Evolutionary conservation across 2,113 vertebrate genomes (phyloP).

Genomic region (Lagenorhynchus albirostris): DNA sequence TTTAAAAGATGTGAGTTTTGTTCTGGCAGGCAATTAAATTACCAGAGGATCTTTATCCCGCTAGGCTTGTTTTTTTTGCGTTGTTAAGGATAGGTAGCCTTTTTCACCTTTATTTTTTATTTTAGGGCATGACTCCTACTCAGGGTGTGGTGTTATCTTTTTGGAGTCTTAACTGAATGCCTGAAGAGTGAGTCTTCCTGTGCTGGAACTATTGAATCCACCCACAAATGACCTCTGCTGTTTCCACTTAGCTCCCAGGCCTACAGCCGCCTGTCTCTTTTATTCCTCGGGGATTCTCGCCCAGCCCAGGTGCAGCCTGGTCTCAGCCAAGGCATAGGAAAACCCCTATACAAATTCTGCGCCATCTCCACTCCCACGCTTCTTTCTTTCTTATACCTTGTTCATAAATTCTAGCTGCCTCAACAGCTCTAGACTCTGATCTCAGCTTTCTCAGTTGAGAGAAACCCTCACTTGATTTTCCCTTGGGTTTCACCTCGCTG

Average conservation of each 20-base stretch:
- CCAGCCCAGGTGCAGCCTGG: background rate
- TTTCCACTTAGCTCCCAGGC: background rate
- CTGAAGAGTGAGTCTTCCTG: background rate
- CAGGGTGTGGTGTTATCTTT: background rate
- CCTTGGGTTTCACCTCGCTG: background rate
- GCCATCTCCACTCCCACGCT: accelerated
- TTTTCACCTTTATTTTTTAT: background rate
- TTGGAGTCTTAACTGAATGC: background rate
- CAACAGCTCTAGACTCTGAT: too few species aligned
- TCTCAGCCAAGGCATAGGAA: background rate
- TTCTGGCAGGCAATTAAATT: background rate
- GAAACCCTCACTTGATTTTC: background rate
- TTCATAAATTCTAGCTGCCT: background rate
- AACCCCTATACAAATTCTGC: accelerated
- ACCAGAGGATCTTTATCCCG: background rate
- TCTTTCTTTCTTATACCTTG: background rate
- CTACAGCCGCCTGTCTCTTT: background rate
- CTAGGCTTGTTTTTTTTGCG: background rate
- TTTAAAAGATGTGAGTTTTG: background rate
- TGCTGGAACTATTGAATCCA: background rate
- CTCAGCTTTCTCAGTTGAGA: background rate
- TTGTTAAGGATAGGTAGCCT: background rate
- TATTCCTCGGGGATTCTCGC: background rate
- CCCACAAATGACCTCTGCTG: accelerated
- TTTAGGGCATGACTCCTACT: background rate